Conservation (phyloP, 2,797 vertebrate genomes). For the Cyprinella venusta region DNA sequence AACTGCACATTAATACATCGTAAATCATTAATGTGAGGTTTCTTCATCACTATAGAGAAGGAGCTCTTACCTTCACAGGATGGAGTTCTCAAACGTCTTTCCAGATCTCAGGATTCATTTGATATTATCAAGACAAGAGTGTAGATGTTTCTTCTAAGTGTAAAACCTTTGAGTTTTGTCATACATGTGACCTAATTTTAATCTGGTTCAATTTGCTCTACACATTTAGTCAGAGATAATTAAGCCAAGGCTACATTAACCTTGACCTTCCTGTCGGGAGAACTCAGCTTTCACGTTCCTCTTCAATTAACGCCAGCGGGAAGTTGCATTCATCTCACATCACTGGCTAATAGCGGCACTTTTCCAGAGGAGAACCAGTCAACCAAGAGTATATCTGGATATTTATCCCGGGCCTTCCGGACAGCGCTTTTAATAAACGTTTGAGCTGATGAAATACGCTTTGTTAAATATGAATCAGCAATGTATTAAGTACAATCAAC, state of each 20-base stretch:
- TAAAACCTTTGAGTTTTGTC: slow-evolving; percentile 54
- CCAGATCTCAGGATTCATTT: background rate
- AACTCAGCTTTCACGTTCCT: slow-evolving; percentile 41
- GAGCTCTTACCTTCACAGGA: background rate
- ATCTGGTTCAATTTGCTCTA: slow-evolving; percentile 63
- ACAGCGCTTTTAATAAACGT: slow-evolving; percentile 72
- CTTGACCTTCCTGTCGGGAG: slow-evolving; percentile 66
- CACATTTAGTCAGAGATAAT: slow-evolving; percentile 71
- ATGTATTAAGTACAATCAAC: too few relatives aligned
- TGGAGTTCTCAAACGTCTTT: background rate
- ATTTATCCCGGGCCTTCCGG: slow-evolving; percentile 75
- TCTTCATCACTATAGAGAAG: slow-evolving; percentile 1
- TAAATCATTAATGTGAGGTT: slow-evolving; percentile 10
- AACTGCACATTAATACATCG: slow-evolving; percentile 58
- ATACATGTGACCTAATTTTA: slow-evolving; percentile 65
- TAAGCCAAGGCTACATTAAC: slow-evolving; percentile 66
- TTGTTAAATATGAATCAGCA: slow-evolving; percentile 77
- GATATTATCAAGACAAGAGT: slow-evolving; percentile 33
- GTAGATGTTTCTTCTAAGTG: slow-evolving; percentile 47
- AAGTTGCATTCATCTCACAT: slow-evolving; percentile 57
- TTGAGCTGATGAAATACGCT: slow-evolving; percentile 71
- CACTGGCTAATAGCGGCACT: slow-evolving; percentile 19
- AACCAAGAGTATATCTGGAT: slow-evolving; percentile 49
- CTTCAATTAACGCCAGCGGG: slow-evolving; percentile 53
- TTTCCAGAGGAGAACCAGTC: slow-evolving; percentile 11